Evolutionary conservation across 2,113 vertebrate genomes (phyloP).

Genomic region (Petaurus breviceps): DNA sequence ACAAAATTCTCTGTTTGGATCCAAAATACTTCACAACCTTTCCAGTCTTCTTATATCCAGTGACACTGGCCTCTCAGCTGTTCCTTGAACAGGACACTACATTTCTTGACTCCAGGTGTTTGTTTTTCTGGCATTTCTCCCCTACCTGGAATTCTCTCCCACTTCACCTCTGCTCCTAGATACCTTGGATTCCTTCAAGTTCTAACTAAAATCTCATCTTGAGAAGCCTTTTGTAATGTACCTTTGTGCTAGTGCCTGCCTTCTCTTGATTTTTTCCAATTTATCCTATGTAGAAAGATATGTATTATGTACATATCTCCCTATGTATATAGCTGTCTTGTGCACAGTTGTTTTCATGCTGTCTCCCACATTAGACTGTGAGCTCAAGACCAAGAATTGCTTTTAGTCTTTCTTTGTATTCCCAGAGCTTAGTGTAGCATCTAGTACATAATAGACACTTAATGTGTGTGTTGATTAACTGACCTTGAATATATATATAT

Average conservation of each 20-base stretch:
- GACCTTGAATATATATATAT: too few relatives aligned
- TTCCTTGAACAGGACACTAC: not conserved
- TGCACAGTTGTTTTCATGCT: too few relatives aligned
- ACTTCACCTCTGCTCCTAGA: not conserved
- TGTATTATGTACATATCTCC: too few relatives aligned
- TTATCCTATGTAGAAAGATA: too few relatives aligned
- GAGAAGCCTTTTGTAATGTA: not conserved
- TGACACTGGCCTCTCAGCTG: not conserved
- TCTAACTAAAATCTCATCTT: not conserved
- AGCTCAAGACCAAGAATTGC: not conserved
- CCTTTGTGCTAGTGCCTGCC: not conserved
- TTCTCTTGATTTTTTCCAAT: not conserved
- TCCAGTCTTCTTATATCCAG: not conserved
- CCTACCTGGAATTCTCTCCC: not conserved
- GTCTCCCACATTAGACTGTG: too few relatives aligned
- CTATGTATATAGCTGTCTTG: too few relatives aligned
- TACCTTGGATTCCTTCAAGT: not conserved
- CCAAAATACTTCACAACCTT: not conserved
- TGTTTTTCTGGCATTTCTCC: too few relatives aligned
- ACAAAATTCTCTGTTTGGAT: too few relatives aligned
- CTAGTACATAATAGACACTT: not conserved
- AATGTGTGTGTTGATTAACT: not conserved
- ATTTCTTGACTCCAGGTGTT: not conserved
- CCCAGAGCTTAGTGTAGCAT: not conserved
- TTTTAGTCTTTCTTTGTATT: not conserved